Conservation (phyloP, 2,888 invertebrate species). For the Eilema sororculum region DNA sequence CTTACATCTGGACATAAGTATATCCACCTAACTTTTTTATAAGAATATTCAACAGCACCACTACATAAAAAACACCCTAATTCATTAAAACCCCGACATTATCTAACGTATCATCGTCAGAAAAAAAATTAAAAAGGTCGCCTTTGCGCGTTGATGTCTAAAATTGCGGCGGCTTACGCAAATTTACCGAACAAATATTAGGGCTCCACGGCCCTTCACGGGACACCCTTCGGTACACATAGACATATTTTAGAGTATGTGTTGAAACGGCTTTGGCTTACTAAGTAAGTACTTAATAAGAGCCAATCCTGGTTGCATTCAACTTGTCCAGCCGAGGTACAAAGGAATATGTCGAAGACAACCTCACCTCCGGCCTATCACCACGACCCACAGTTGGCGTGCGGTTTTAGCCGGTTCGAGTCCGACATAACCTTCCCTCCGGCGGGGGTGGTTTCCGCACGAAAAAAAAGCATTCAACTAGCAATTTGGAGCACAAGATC, state of each 20-base stretch:
- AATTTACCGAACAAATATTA: constrained; percentile 67
- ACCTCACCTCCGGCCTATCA: no score
- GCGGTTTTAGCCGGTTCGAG: no score
- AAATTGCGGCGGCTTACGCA: constrained; percentile 69
- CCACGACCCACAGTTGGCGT: no score
- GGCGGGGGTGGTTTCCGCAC: no score
- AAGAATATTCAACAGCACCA: background rate
- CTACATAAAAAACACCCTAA: constrained; percentile 32
- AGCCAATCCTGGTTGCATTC: no score
- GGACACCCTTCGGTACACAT: constrained; percentile 41
- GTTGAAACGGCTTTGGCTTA: constrained; percentile 26
- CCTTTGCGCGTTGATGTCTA: constrained; percentile 68
- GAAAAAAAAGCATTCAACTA: no score
- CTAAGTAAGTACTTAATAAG: background rate
- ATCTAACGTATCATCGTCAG: constrained; percentile 39
- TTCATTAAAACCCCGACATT: constrained; percentile 44
- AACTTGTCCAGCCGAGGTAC: no score
- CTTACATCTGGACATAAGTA: background rate
- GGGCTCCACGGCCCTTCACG: constrained; percentile 40
- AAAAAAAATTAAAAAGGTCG: constrained; percentile 38
- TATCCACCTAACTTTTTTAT: background rate
- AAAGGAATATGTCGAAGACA: no score
- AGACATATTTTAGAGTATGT: constrained; percentile 32
- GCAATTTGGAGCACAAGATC: no score
- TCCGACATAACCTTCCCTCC: no score